These are phyloP conservation scores for Phymastichus coffea DNA, from an alignment of 1,140 invertebrate species.

Conservation along the genomic window DNA sequence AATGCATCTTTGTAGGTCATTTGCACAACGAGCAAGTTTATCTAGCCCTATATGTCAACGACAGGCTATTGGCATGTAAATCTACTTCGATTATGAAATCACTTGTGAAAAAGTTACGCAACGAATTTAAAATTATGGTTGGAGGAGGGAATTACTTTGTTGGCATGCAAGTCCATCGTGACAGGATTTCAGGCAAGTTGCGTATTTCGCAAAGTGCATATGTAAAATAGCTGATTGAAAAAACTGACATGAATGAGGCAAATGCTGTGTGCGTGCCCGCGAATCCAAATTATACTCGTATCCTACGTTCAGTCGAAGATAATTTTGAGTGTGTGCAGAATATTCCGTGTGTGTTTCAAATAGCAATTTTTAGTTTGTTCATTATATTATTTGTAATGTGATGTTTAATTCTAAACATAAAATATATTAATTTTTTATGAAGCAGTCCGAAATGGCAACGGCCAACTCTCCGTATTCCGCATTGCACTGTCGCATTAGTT, in stretches of 20 bases:
- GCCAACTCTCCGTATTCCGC: no score
- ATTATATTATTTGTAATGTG: no score
- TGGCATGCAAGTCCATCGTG: slow-evolving; percentile 6
- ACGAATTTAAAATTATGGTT: slow-evolving; percentile 17
- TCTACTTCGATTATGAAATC: background rate
- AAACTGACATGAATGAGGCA: background rate
- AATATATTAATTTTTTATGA: no score
- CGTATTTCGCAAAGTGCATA: background rate
- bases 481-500: no score
- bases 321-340: no score
- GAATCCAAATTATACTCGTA: background rate
- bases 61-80: slow-evolving; percentile 23
- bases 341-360: no score
- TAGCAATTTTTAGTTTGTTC: no score
- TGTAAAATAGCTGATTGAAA: background rate
- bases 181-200: background rate
- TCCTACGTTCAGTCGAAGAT: background rate
- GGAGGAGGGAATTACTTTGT: slow-evolving; percentile 16
- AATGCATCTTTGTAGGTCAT: slow-evolving; percentile 1
- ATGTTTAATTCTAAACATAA: no score
- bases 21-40: slow-evolving; percentile 9
- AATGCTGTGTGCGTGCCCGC: background rate
- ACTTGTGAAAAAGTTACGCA: background rate
- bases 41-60: slow-evolving; percentile 23
- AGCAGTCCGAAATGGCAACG: no score